Evolutionary conservation across 1,140 invertebrate species (phyloP), one percentile per base, ranked within the genome.

Genomic region (Choristoneura fumiferana): DNA sequence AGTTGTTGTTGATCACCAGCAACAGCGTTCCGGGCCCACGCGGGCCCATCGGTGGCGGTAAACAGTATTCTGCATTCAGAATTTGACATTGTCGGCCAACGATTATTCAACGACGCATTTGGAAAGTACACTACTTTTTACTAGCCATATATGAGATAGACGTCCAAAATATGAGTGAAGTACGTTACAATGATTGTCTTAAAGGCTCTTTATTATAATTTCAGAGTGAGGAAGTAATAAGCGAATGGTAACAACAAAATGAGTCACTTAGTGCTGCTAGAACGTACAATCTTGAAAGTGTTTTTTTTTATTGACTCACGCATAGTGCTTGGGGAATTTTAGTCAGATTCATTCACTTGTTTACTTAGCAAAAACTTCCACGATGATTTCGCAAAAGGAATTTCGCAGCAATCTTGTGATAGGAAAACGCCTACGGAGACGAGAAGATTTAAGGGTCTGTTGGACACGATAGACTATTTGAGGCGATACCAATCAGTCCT

Each of bases 401-500:
- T 10, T 17, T 4, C 18, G 9, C 9, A 13, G 43, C 18, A 12
- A 49, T 49, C 43, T 22, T 22, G 43, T 49, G 18, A 22, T 29
- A 29, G 22, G 22, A 49, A 49, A 18, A 49, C 43, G 43, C 43
- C 43, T 49, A 49, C 43, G 22, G 22, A 49, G 29, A 49, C 43
- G 43, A 12, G 43, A 49, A 49, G 43, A 49, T 49, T 49, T 49
- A 49, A 49, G 43, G 8, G 4, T 8, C 43, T 54, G 10, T 18
- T 4, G 38, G 36, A 45, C 52, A 43, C 34, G 39, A 61, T 29
- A 34, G 64, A 68, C 52, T 58, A 62, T 76, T 74, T 62, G 70
- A 63, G 61, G 69, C 60, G 68, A 72, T 73, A 72, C 69, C 59
- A 67, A 80, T 76, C 67, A 71, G 70, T 77, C 65, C 62, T 55